Percentiles rank a stretch among this genome's conserved stretches.
Conservation (phyloP, 2,888 invertebrate genomes). For the Embidobia sp. region DNA sequence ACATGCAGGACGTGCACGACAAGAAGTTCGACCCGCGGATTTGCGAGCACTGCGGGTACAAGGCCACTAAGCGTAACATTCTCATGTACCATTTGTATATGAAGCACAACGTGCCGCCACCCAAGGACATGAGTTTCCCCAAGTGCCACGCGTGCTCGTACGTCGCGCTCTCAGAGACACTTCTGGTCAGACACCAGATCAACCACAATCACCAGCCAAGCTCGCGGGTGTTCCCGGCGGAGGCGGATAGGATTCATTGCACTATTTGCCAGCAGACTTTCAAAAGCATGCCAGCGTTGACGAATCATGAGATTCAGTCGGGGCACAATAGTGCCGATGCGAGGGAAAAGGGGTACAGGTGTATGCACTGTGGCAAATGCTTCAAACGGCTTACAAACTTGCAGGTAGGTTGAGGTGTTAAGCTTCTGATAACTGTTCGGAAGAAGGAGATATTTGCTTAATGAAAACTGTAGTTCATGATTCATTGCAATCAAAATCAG, state of each 20-base stretch:
- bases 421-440: too few species aligned
- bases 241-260: conserved; percentile 73
- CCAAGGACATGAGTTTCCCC: conserved; percentile 88
- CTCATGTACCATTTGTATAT: conserved; percentile 90
- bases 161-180: conserved; percentile 87
- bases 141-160: conserved; percentile 90
- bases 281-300: conserved; percentile 72
- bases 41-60: conserved; percentile 93
- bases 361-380: conserved; percentile 89
- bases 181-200: conserved; percentile 88
- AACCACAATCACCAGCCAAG: conserved; percentile 83
- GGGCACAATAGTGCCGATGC: conserved; percentile 72
- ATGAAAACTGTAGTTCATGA: too few species aligned
- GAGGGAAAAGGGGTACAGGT: conserved; percentile 81
- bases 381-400: conserved; percentile 87
- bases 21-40: conserved; percentile 89
- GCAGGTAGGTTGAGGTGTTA: conserved; percentile 43
- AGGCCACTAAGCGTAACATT: conserved; percentile 87
- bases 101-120: conserved; percentile 89
- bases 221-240: conserved; percentile 64
- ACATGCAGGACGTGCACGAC: conserved; percentile 90
- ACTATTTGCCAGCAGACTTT: conserved; percentile 73
- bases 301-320: conserved; percentile 75
- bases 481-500: too few species aligned
- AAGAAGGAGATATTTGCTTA: too few species aligned